These are phyloP conservation scores for Drosophila parabipectinata DNA, from an alignment of 1,140 invertebrate genomes.

Conservation along the genomic window DNA sequence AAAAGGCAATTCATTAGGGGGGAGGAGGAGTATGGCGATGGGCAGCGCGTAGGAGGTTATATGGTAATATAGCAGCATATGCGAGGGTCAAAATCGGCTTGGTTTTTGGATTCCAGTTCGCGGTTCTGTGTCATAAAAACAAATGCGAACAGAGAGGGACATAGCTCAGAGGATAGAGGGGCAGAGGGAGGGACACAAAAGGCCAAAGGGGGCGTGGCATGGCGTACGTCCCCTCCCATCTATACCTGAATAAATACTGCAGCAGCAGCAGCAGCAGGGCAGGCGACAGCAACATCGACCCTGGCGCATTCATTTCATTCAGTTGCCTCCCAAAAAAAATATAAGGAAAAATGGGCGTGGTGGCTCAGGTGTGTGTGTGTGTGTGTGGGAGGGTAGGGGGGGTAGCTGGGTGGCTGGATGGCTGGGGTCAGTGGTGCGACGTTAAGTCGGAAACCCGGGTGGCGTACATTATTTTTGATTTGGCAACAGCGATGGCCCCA, in stretches of 20 bases:
- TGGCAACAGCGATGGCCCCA: conserved; percentile 69
- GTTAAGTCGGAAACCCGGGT: conserved; percentile 26
- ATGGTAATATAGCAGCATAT: conserved; percentile 37
- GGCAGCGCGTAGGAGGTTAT: conserved; percentile 24
- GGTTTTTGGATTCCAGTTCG: conserved; percentile 10
- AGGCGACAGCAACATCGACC: conserved; percentile 51
- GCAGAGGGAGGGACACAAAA: conserved; percentile 32
- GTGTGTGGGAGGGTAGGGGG: neutral
- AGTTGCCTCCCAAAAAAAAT: conserved; percentile 2
- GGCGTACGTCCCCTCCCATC: neutral
- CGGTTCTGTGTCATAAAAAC: conserved; percentile 70
- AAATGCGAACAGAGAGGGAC: conserved; percentile 51
- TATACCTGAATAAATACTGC: conserved; percentile 66
- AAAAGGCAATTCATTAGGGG: conserved; percentile 71
- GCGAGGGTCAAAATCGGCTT: conserved; percentile 14
- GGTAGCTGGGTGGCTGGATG: neutral
- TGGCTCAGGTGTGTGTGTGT: neutral
- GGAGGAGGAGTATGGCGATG: conserved; percentile 5
- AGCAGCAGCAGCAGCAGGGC: conserved; percentile 30
- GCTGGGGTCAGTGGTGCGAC: neutral
- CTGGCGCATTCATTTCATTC: conserved; percentile 50
- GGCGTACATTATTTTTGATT: conserved; percentile 63
- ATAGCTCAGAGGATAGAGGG: neutral
- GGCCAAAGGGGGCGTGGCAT: conserved; percentile 1
- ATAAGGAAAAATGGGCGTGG: conserved; percentile 11